phyloP scores from a whole-genome alignment of 2,113 vertebrate species.

The Callipepla squamata region DNA sequence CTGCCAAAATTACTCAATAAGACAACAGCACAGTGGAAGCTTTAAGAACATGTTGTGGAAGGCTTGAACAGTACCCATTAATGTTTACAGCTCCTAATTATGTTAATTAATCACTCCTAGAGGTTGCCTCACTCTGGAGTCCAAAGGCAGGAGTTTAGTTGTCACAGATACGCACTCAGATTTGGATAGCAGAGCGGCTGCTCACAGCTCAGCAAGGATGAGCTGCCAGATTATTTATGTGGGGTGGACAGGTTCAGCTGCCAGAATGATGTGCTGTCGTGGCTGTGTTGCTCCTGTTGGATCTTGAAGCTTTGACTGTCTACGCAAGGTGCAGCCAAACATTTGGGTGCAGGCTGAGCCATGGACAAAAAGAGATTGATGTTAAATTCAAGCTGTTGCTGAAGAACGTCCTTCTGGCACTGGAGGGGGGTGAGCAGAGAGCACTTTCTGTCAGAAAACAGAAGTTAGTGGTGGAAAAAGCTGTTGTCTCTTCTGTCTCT shows the following conservation, averaged over 20 bases:
- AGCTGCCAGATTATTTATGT: not conserved
- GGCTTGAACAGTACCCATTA: slow-evolving; percentile 26
- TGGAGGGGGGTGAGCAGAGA: not conserved
- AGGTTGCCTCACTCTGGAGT: slow-evolving; percentile 1
- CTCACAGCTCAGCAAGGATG: not conserved
- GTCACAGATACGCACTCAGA: not conserved
- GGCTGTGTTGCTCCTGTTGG: not conserved
- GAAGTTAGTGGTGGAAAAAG: not conserved
- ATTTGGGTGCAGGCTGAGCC: not conserved
- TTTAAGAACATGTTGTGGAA: slow-evolving; percentile 13
- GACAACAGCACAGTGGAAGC: not conserved
- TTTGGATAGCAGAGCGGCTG: not conserved
- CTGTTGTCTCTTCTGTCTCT: not conserved
- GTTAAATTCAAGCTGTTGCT: not conserved
- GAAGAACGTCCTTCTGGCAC: not conserved
- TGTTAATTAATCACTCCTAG: slow-evolving; percentile 55
- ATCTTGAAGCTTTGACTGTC: not conserved
- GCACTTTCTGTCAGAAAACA: not conserved
- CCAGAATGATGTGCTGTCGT: not conserved
- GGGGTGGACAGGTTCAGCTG: not conserved
- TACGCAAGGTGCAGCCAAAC: not conserved
- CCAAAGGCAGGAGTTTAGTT: slow-evolving; percentile 44
- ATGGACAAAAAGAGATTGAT: not conserved
- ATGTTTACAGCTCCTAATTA: slow-evolving; percentile 68
- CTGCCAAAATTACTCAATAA: slow-evolving; percentile 39